Percentiles rank a stretch among this genome's conserved stretches.
Evolutionary conservation across 2,888 invertebrate genomes (phyloP).

Genomic region (Erynnis tages): DNA sequence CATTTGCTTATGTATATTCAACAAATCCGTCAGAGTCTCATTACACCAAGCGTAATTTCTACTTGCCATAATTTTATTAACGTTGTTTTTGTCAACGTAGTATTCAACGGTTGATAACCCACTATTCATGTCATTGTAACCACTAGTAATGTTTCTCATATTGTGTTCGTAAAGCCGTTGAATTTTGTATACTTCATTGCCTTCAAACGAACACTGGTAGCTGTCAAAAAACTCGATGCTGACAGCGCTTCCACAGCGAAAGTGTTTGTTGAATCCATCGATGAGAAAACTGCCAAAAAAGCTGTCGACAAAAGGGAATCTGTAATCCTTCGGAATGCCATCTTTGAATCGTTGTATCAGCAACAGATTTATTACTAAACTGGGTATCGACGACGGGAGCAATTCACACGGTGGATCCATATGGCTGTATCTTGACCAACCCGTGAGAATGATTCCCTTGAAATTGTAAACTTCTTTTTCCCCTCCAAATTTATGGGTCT

Average conservation of each 20-base stretch:
- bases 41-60: constrained; percentile 34
- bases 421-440: constrained; percentile 87
- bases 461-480: constrained; percentile 55
- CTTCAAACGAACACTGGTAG: constrained; percentile 44
- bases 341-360: constrained; percentile 57
- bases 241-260: constrained; percentile 37
- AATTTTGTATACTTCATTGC: constrained; percentile 36
- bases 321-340: constrained; percentile 34
- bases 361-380: constrained; percentile 81
- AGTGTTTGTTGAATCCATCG: constrained; percentile 35
- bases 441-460: constrained; percentile 85
- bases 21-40: constrained; percentile 34
- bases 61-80: constrained; percentile 37
- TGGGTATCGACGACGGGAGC: constrained; percentile 83
- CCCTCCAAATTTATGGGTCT: constrained; percentile 68
- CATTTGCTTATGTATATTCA: constrained; percentile 31
- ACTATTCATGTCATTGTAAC: constrained; percentile 31
- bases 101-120: constrained; percentile 39
- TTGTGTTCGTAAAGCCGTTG: constrained; percentile 34
- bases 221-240: constrained; percentile 34
- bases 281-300: constrained; percentile 41
- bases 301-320: constrained; percentile 27
- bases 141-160: constrained; percentile 29
- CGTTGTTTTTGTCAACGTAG: constrained; percentile 38
- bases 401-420: constrained; percentile 84